phyloP scores from a whole-genome alignment of 2,113 vertebrate genomes.

The Cyrtonyx montezumae region DNA sequence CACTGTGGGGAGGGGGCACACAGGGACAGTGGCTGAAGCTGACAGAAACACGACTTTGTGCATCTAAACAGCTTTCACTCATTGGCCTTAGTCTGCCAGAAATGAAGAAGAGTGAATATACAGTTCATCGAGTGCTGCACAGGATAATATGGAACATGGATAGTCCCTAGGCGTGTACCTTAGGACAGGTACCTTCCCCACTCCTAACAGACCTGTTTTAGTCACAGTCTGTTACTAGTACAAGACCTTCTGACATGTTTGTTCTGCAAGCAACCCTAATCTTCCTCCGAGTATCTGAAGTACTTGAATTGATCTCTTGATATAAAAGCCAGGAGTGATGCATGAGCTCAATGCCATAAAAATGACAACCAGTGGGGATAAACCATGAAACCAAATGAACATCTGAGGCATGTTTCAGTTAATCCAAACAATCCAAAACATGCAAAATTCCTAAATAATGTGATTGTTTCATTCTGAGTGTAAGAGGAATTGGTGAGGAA shows the following conservation, averaged over 20 bases:
- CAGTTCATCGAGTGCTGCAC: not conserved
- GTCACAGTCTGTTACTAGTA: not conserved
- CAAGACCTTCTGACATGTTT: not conserved
- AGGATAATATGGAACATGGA: not conserved
- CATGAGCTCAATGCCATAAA: not conserved
- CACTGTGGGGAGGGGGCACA: not conserved
- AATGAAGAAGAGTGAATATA: not conserved
- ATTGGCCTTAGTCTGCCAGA: not conserved
- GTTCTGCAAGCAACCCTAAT: not conserved
- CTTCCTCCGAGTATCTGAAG: not conserved
- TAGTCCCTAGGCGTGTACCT: not conserved
- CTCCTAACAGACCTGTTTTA: not conserved
- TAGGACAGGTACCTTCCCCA: not conserved
- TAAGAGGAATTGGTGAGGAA: not conserved
- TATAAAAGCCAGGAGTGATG: not conserved
- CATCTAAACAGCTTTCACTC: not conserved
- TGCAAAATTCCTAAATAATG: not conserved
- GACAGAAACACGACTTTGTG: not conserved
- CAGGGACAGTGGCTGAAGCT: not conserved
- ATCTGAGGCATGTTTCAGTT: not conserved
- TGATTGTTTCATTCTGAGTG: not conserved
- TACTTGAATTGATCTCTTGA: not conserved
- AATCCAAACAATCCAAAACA: not conserved
- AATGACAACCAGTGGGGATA: not conserved
- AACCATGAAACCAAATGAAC: constrained; percentile 6